Conservation (phyloP, 2,113 vertebrate genomes). For the Clarias batrachus region DNA sequence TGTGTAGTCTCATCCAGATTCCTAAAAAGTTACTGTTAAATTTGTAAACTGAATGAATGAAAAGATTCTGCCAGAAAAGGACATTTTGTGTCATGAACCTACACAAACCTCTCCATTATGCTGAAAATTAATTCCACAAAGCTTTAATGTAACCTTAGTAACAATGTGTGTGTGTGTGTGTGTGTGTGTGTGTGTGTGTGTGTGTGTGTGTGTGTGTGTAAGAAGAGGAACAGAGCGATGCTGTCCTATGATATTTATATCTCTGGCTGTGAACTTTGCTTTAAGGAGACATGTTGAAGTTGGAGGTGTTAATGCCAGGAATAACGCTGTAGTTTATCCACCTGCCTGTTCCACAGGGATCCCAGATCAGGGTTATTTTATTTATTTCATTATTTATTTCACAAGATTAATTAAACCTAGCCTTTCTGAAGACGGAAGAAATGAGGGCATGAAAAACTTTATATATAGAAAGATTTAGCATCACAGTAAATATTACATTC, state of each 20-base stretch:
- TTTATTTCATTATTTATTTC: constrained; percentile 26
- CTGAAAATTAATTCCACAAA: neutral
- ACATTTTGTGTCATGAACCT: no score
- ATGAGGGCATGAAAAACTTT: neutral
- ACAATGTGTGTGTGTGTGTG: no score
- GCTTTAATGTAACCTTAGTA: neutral
- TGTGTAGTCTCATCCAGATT: neutral
- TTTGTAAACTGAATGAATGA: no score
- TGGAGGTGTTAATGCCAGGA: constrained; percentile 51
- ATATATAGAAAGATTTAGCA: neutral
- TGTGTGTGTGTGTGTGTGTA: constrained; percentile 13
- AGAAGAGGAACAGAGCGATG: constrained; percentile 12
- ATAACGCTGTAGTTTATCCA: constrained; percentile 62
- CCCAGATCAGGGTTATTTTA: constrained; percentile 49
- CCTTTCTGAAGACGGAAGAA: neutral
- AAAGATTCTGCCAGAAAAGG: no score
- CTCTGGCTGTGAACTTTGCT: constrained; percentile 43
- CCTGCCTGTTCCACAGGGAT: constrained; percentile 64
- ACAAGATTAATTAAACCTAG: neutral
- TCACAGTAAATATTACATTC: neutral
- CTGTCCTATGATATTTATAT: constrained; percentile 55
- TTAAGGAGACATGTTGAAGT: constrained; percentile 38
- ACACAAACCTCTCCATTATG: neutral
- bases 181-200: neutral
- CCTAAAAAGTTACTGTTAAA: no score